Evolutionary conservation across 2,797 vertebrate species (phyloP), one percentile per base, ranked within the genome.

Genomic region (Sebastes cheni): DNA sequence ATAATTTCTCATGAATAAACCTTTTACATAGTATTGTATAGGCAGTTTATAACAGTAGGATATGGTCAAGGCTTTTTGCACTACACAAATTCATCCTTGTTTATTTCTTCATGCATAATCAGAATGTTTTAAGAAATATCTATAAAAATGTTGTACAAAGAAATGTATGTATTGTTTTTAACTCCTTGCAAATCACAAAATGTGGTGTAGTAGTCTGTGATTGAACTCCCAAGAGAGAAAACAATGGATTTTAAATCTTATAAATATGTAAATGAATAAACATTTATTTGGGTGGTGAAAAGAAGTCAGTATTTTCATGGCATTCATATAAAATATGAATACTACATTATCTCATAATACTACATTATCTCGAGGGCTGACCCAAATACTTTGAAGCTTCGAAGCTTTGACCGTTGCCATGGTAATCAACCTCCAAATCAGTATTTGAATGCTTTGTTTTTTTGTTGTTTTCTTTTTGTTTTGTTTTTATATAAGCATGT

Each of bases 211-310:
- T 81, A 79, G 74, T 77, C 30, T 65, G 36, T 84, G 73, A 86
- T 58, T 77, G 8, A 84, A 79, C 84, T 86, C 71, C 67, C 62
- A 8, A 18, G 16, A 16, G 5, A 66, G 36, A 12, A 67, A 42
- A 25, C 1, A 29, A 29, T 86, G 77, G 65, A 60, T 87, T 88
- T 89, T 60, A 80, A 85, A 79, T 13, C 74, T 32, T 93, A 88
- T 86, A 91, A 82, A 91, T 91, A 88, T 95, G 90, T 92, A 92
- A 88, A 93, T 86, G 3, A 92, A 91, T 92, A 93, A 93, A 93
- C 78, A 74, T 91, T 67, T 90, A 90, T 91, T 89, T 82, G 84
- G 77, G 69, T 88, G 87, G 72, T 86, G 81, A 65, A 56, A 67
- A 23, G 3, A 70, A 46, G 9, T 13, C 5, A 5, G 8, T 8